Base-by-base conservation (phyloP, 2,888 invertebrate genomes). In the Gibbula magus region DNA sequence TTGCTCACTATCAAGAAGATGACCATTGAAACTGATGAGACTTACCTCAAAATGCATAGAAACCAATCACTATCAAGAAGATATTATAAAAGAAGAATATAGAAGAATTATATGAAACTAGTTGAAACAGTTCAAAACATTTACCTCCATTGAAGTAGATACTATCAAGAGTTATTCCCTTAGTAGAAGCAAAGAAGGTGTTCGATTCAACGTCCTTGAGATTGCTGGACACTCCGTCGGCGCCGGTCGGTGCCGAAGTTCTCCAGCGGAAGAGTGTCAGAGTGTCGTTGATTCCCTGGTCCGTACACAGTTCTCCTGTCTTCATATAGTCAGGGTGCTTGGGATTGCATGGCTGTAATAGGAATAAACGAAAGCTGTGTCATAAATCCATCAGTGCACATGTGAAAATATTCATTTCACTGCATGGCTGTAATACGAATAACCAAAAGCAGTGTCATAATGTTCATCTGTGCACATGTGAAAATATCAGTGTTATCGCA, bases 131-230 rank as follows among this genome's bases (percentile, higher is more conserved):
- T 35, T 8, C 45, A 45, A 45, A 13, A 13, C 20, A 79, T 81
- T 32, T 78, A 92, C 92, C 92, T 85, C 89, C 86, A 25, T 87
- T 84, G 81, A 93, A 92, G 84, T 93, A 93, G 16, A 93, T 90
- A 77, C 92, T 92, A 85, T 93, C 93, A 61, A 93, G 87, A 1
- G 92, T 89, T 56, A 91, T 91, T 56, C 82, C 84, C 39, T 89
- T 88, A 20, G 92, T 90, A 45, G 88, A 88, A 1, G 93, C 89
- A 82, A 93, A 92, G 83, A 92, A 92, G 2, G 92, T 91, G 61
- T 89, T 89, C 0, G 91, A 88, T 61, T 90, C 89, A 7, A 92
- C 88, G 79, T 92, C 91, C 54, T 87, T 83, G 39, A 93, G 84
- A 18, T 88, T 86, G 54, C 85, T 88, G 18, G 89, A 86, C 22